Percentiles rank a stretch among this genome's conserved stretches.
Evolutionary conservation across 2,888 invertebrate species (phyloP).

Genomic region (Ctena decussata): DNA sequence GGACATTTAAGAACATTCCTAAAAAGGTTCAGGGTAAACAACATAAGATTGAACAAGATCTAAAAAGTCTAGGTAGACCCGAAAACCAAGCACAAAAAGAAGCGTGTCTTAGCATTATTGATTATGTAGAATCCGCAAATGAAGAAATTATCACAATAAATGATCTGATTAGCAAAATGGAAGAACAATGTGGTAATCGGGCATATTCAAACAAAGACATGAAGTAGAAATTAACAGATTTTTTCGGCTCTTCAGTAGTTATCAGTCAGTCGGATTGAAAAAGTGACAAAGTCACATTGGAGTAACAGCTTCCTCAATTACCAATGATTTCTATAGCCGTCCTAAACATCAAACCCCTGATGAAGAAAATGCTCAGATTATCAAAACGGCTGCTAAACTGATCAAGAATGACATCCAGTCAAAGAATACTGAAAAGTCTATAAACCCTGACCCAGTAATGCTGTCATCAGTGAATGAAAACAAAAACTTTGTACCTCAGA

Average conservation of each 20-base stretch:
- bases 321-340: slow-evolving; percentile 9
- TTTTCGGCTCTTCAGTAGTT: slow-evolving; percentile 19
- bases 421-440: neutral
- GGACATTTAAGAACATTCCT: slow-evolving; percentile 20
- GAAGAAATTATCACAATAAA: neutral
- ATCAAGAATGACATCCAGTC: slow-evolving; percentile 9
- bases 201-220: slow-evolving; percentile 18
- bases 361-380: slow-evolving; percentile 14
- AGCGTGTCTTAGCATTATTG: slow-evolving; percentile 9
- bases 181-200: slow-evolving; percentile 23
- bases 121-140: slow-evolving; percentile 12
- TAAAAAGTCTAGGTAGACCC: slow-evolving; percentile 28
- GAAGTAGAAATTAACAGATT: slow-evolving; percentile 19
- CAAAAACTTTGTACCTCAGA: slow-evolving; percentile 18
- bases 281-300: slow-evolving; percentile 12
- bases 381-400: slow-evolving; percentile 15
- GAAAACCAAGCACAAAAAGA: slow-evolving; percentile 11
- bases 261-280: slow-evolving; percentile 23
- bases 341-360: neutral
- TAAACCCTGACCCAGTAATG: neutral
- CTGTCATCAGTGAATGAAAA: slow-evolving; percentile 10
- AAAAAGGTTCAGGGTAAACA: neutral
- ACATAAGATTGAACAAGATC: neutral
- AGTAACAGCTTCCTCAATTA: slow-evolving; percentile 18
- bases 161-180: slow-evolving; percentile 23